Conservation (phyloP, 2,113 vertebrate species). For the Epinephelus lanceolatus region DNA sequence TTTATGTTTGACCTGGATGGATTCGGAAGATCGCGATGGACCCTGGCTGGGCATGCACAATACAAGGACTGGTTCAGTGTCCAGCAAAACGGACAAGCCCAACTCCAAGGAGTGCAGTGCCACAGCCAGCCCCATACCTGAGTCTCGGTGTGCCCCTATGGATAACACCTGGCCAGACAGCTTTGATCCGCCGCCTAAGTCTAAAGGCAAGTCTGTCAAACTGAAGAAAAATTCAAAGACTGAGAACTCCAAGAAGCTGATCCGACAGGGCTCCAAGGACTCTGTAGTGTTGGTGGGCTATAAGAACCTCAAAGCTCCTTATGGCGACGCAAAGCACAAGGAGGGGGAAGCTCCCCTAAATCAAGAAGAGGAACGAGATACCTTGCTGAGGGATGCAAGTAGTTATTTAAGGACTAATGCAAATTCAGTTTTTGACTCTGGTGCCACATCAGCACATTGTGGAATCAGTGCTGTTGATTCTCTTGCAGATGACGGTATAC, state of each 20-base stretch:
- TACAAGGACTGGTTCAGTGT: constrained; percentile 85
- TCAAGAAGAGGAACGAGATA: constrained; percentile 80
- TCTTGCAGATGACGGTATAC: constrained; percentile 76
- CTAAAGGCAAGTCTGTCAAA: constrained; percentile 95
- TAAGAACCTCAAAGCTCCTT: constrained; percentile 92
- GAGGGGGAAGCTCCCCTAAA: constrained; percentile 85
- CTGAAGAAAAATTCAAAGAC: constrained; percentile 94
- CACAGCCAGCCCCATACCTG: constrained; percentile 86
- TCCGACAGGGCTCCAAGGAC: constrained; percentile 95
- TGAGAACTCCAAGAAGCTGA: constrained; percentile 94
- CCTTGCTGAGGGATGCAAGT: constrained; percentile 75
- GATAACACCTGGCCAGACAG: constrained; percentile 87
- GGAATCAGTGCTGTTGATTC: constrained; percentile 81
- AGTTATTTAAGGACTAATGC: constrained; percentile 84
- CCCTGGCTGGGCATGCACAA: constrained; percentile 93
- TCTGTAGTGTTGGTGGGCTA: constrained; percentile 96
- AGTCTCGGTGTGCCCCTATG: constrained; percentile 81
- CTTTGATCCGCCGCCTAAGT: constrained; percentile 90
- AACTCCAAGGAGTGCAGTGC: constrained; percentile 88
- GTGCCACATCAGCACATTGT: constrained; percentile 75
- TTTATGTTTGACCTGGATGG: constrained; percentile 28
- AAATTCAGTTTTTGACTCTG: constrained; percentile 81
- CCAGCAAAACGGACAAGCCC: constrained; percentile 89
- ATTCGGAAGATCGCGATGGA: constrained; percentile 90
- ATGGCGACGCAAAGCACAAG: constrained; percentile 85